These are phyloP conservation scores for Ips nitidus DNA, from an alignment of 1,140 invertebrate species.

Conservation along the genomic window DNA sequence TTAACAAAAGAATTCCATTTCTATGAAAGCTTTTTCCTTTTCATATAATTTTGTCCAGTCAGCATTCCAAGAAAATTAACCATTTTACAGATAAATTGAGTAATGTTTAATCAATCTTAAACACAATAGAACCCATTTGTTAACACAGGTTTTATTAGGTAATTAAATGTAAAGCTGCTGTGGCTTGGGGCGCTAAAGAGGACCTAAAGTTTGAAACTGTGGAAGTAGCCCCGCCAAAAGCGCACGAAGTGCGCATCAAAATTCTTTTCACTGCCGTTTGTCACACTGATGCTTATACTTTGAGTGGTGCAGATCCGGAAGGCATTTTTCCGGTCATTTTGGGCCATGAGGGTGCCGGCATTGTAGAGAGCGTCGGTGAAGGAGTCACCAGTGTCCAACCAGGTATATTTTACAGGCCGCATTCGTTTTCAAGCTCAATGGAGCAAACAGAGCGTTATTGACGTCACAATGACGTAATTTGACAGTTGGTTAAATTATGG, in stretches of 20 bases:
- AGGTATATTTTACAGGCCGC: constrained; percentile 56
- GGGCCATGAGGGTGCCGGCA: constrained; percentile 92
- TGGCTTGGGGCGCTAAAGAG: constrained; percentile 87
- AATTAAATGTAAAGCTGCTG: constrained; percentile 88
- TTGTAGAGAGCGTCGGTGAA: constrained; percentile 94
- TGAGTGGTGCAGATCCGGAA: constrained; percentile 91
- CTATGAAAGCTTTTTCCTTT: too few species aligned
- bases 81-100: too few species aligned
- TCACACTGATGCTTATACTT: constrained; percentile 95
- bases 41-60: too few species aligned
- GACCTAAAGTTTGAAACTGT: constrained; percentile 87
- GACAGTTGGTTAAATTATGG: too few species aligned
- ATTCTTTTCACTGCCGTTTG: constrained; percentile 89
- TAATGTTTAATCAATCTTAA: too few species aligned
- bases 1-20: too few species aligned
- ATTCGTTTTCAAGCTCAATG: too few species aligned
- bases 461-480: too few species aligned
- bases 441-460: too few species aligned
- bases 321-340: constrained; percentile 91
- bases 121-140: too few species aligned
- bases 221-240: constrained; percentile 92
- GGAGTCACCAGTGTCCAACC: constrained; percentile 85
- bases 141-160: constrained; percentile 13
- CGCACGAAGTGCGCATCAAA: constrained; percentile 81
- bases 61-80: too few species aligned